Conservation (phyloP, 2,888 invertebrate species). For the Acleris literana region DNA sequence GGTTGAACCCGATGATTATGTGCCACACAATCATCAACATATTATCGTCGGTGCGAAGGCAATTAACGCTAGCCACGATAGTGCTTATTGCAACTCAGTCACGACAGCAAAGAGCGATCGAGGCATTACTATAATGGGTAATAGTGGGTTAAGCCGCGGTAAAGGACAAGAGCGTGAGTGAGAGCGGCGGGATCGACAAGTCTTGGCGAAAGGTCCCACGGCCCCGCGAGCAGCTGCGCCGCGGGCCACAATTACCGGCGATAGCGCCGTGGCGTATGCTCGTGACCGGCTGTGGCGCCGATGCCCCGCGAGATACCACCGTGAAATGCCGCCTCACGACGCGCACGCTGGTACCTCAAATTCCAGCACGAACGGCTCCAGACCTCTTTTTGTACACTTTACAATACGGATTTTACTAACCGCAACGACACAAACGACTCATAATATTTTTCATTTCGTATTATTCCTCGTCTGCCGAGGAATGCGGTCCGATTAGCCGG, state of each 20-base stretch:
- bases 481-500: conserved; percentile 75
- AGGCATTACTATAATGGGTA: conserved; percentile 42
- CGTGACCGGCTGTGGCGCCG: conserved; percentile 74
- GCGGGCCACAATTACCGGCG: conserved; percentile 75
- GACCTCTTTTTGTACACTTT: conserved; percentile 51
- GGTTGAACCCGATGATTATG: not conserved
- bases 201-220: conserved; percentile 59
- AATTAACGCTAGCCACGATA: not conserved
- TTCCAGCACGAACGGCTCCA: conserved; percentile 68
- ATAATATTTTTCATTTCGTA: conserved; percentile 19
- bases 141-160: conserved; percentile 44
- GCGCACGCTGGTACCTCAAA: conserved; percentile 62
- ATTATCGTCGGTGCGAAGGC: not conserved
- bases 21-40: not conserved
- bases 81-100: conserved; percentile 40
- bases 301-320: conserved; percentile 76
- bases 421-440: conserved; percentile 1
- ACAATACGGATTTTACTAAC: conserved; percentile 6
- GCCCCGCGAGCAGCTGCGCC: conserved; percentile 73
- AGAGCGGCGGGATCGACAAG: conserved; percentile 38
- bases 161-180: conserved; percentile 38
- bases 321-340: conserved; percentile 81
- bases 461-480: conserved; percentile 67
- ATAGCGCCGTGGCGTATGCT: conserved; percentile 73
- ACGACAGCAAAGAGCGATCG: conserved; percentile 52